Percentiles rank a stretch among this genome's conserved stretches.
phyloP scores from a whole-genome alignment of 2,113 vertebrate genomes.

The Saccopteryx leptura region DNA sequence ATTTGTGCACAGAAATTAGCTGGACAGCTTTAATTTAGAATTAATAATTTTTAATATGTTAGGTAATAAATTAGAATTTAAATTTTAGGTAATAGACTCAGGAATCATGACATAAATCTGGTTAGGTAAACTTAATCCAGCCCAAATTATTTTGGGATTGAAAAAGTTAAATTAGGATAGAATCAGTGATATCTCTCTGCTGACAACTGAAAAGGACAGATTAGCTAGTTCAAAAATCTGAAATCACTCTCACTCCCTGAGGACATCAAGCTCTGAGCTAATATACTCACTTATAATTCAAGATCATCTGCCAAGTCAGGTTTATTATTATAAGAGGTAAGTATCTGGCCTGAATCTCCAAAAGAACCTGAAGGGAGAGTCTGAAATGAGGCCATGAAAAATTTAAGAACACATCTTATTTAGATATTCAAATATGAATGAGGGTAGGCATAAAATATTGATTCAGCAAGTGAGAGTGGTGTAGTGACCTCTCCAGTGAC shows the following conservation, averaged over 20 bases:
- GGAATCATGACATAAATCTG: background rate
- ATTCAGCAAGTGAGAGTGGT: background rate
- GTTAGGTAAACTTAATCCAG: background rate
- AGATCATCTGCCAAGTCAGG: background rate
- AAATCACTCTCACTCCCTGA: background rate
- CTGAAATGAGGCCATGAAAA: background rate
- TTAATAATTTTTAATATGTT: background rate
- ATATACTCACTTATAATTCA: background rate
- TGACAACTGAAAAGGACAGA: slow-evolving; percentile 1
- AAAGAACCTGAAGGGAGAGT: background rate
- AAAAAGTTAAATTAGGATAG: background rate
- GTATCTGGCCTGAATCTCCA: background rate
- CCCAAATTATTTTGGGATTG: background rate
- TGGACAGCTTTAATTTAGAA: background rate
- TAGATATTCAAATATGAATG: background rate
- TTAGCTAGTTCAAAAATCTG: background rate
- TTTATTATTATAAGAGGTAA: background rate
- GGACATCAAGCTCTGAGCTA: background rate
- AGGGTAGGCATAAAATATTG: background rate
- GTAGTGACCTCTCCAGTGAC: background rate
- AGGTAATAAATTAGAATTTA: background rate
- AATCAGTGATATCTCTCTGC: background rate
- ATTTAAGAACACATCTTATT: background rate
- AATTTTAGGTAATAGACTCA: background rate
- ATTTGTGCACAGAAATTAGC: background rate